These are phyloP conservation scores for Lasioglossum marginatum DNA, from an alignment of 2,888 invertebrate genomes.

Conservation along the genomic window DNA sequence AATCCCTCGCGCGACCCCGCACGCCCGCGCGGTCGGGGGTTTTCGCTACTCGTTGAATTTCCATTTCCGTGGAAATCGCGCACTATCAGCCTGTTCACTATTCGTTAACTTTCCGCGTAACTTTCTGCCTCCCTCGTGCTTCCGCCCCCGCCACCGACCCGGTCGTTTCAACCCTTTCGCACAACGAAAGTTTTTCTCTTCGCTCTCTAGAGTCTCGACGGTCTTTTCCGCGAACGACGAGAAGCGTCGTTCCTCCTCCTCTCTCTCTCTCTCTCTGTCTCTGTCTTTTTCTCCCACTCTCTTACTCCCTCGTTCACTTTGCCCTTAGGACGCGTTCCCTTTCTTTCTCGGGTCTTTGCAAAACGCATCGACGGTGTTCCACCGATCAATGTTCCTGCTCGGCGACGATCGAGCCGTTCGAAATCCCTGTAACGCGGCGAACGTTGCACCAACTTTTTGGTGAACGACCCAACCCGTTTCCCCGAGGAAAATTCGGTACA, in stretches of 20 bases:
- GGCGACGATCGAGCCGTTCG: background rate
- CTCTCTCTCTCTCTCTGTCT: background rate
- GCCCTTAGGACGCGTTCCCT: background rate
- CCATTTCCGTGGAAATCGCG: conserved; percentile 74
- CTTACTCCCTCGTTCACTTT: background rate
- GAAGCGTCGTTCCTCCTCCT: background rate
- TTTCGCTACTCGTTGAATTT: conserved; percentile 73
- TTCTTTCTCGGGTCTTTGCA: background rate
- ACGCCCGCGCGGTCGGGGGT: conserved; percentile 61
- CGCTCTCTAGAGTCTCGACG: background rate
- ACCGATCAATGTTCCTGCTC: background rate
- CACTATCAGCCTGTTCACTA: conserved; percentile 52
- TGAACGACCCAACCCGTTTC: conserved; percentile 34
- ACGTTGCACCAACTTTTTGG: conserved; percentile 39
- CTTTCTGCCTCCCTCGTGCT: conserved; percentile 61
- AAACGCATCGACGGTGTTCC: conserved; percentile 1
- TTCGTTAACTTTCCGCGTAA: conserved; percentile 61
- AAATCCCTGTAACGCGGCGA: conserved; percentile 12
- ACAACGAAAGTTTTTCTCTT: conserved; percentile 18
- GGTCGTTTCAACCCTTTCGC: conserved; percentile 7
- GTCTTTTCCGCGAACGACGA: background rate
- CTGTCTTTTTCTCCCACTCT: background rate
- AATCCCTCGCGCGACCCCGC: conserved; percentile 59
- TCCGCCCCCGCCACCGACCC: background rate
- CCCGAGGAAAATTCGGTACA: background rate